These are phyloP conservation scores for Nestor notabilis DNA, from an alignment of 2,113 vertebrate species.

Conservation along the genomic window DNA sequence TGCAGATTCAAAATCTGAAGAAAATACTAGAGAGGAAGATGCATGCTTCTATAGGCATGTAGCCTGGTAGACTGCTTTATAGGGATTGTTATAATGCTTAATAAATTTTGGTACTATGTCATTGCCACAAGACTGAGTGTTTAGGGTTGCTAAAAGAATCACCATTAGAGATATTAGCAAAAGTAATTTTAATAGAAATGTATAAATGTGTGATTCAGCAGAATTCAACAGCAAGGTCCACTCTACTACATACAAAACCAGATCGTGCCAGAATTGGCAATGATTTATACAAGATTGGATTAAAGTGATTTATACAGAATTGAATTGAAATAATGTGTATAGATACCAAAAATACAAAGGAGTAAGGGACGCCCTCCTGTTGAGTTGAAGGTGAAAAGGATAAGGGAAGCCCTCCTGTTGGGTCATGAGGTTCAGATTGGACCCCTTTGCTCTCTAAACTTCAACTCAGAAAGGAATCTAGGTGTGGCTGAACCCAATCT, in stretches of 20 bases:
- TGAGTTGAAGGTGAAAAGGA: background rate
- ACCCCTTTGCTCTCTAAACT: background rate
- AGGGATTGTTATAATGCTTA: rapidly evolving
- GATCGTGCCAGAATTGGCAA: background rate
- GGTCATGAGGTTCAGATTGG: background rate
- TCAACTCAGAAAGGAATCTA: background rate
- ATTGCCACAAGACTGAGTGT: background rate
- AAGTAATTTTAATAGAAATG: background rate
- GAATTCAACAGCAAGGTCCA: background rate
- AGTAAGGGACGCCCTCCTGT: background rate
- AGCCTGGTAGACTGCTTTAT: background rate
- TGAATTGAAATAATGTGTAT: background rate
- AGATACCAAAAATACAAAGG: background rate
- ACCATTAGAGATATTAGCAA: background rate
- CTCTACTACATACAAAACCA: background rate
- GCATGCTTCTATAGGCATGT: background rate
- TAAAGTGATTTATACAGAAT: background rate
- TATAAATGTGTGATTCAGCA: background rate
- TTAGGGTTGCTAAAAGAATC: background rate
- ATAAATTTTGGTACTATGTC: background rate
- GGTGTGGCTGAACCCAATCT: background rate
- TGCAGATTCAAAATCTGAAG: background rate
- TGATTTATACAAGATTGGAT: background rate
- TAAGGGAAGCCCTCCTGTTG: background rate
- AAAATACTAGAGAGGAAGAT: background rate